These are phyloP conservation scores for Ophion obscuratus DNA, from an alignment of 2,888 invertebrate genomes.

Conservation along the genomic window DNA sequence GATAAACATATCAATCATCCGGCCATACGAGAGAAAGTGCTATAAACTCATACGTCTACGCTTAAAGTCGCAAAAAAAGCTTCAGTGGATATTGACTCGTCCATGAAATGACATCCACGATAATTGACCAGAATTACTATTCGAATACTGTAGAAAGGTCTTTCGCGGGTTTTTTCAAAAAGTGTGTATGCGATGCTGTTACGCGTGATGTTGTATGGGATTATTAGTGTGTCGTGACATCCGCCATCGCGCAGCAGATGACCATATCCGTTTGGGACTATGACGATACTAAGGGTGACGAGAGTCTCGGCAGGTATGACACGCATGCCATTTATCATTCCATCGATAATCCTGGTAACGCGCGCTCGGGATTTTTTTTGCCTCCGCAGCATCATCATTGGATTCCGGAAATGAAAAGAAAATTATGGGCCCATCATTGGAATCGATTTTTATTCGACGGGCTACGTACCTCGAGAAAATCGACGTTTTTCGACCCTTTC, in stretches of 20 bases:
- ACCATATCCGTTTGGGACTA: slow-evolving; percentile 93
- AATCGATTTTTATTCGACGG: background rate
- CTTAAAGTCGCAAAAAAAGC: too few relatives aligned
- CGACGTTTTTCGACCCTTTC: too few relatives aligned
- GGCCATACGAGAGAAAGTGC: too few relatives aligned
- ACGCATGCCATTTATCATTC: slow-evolving; percentile 50
- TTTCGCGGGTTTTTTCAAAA: background rate
- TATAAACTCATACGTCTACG: too few relatives aligned
- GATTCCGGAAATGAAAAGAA: background rate
- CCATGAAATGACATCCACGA: too few relatives aligned
- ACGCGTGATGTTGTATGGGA: slow-evolving; percentile 82
- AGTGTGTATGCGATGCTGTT: slow-evolving; percentile 79
- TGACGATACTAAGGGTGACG: slow-evolving; percentile 94
- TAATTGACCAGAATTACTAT: too few relatives aligned
- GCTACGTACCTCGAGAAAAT: background rate
- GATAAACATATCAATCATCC: too few relatives aligned
- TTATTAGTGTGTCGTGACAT: slow-evolving; percentile 82
- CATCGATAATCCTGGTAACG: slow-evolving; percentile 4
- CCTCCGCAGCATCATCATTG: background rate
- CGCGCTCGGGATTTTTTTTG: background rate
- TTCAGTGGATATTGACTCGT: too few relatives aligned
- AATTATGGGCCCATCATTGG: background rate
- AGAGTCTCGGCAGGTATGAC: slow-evolving; percentile 94
- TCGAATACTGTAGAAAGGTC: background rate
- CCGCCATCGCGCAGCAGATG: slow-evolving; percentile 89